These are phyloP conservation scores for Falco novaeseelandiae DNA, from an alignment of 2,797 vertebrate genomes.

Conservation along the genomic window DNA sequence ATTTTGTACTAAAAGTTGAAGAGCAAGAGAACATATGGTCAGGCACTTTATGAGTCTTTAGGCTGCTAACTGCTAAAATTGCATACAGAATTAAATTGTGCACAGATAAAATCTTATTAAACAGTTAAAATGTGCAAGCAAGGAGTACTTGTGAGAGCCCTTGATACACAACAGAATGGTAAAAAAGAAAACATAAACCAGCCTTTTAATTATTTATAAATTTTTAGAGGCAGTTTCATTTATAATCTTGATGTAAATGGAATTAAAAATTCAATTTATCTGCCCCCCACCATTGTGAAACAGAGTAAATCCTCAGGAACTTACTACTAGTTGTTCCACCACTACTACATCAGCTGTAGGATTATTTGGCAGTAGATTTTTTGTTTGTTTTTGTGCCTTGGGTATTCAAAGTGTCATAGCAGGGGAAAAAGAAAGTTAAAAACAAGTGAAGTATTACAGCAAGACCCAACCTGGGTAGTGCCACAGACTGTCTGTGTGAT, in stretches of 20 bases:
- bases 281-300: not conserved
- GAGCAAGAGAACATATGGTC: constrained; percentile 64
- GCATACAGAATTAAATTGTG: not conserved
- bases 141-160: not conserved
- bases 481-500: not conserved
- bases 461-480: not conserved
- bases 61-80: constrained; percentile 40
- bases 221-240: constrained; percentile 19
- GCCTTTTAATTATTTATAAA: constrained; percentile 24
- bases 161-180: constrained; percentile 6
- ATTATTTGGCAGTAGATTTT: not conserved
- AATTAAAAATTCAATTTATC: not conserved
- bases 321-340: not conserved
- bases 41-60: constrained; percentile 46
- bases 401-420: not conserved
- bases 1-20: constrained; percentile 61
- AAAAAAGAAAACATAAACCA: constrained; percentile 15
- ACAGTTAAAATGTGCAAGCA: constrained; percentile 48
- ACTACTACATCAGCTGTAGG: not conserved
- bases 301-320: not conserved
- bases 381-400: not conserved
- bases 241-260: constrained; percentile 10
- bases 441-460: not conserved
- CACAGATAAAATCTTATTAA: constrained; percentile 51
- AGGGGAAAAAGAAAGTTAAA: not conserved